These are phyloP conservation scores for Ceraclea dissimilis DNA, from an alignment of 2,888 invertebrate genomes.

Conservation along the genomic window DNA sequence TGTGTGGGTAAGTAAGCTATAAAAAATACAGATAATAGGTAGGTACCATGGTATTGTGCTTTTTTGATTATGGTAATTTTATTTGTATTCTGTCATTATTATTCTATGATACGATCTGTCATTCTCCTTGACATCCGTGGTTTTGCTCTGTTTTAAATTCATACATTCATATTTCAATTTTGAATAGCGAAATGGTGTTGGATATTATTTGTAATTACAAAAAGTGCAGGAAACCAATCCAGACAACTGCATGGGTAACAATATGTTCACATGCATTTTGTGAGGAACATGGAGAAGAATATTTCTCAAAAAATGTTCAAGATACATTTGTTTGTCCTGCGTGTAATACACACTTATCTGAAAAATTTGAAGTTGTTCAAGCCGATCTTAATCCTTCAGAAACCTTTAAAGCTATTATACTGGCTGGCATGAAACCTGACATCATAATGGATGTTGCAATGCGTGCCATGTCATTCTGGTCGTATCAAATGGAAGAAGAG, in stretches of 20 bases:
- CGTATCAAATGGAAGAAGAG: constrained; percentile 48
- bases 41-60: too few species aligned
- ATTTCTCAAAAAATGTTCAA: constrained; percentile 42
- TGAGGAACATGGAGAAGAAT: constrained; percentile 45
- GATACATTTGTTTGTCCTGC: constrained; percentile 45
- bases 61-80: too few species aligned
- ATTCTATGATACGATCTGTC: too few species aligned
- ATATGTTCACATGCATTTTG: constrained; percentile 51
- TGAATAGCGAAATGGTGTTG: constrained; percentile 34
- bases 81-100: too few species aligned
- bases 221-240: constrained; percentile 43
- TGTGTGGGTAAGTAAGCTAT: too few species aligned
- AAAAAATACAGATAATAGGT: too few species aligned
- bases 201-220: constrained; percentile 48
- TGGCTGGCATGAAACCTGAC: constrained; percentile 48
- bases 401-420: constrained; percentile 47
- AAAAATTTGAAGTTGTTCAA: constrained; percentile 48
- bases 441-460: constrained; percentile 49
- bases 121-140: too few species aligned
- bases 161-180: too few species aligned
- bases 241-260: constrained; percentile 46
- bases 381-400: constrained; percentile 46
- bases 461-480: constrained; percentile 50
- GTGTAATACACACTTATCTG: constrained; percentile 43
- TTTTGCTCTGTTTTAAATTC: too few species aligned